Conservation (phyloP, 1,140 invertebrate species). For the Orchestia grillus region DNA sequence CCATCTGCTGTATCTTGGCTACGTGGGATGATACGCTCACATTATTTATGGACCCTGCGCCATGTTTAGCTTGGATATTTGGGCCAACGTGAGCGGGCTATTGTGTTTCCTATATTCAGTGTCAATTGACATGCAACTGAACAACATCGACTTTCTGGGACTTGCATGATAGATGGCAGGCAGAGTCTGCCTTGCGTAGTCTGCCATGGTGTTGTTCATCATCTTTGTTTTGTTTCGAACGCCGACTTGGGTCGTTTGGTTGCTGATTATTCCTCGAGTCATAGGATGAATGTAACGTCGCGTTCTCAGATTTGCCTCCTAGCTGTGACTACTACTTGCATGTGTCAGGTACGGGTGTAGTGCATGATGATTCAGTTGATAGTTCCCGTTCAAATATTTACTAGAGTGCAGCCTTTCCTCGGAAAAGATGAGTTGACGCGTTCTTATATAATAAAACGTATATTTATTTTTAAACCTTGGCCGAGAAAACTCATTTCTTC, state of each 20-base stretch:
- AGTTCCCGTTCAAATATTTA: too few relatives aligned
- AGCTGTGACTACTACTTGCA: too few relatives aligned
- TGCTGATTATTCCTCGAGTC: not conserved
- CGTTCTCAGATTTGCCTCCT: not conserved
- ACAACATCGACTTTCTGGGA: not conserved
- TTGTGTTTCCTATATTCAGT: not conserved
- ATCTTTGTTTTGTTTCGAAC: not conserved
- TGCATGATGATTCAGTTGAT: too few relatives aligned
- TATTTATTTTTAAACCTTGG: too few relatives aligned
- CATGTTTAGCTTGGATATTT: conserved; percentile 49
- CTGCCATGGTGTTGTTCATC: not conserved
- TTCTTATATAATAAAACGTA: too few relatives aligned
- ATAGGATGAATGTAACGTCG: not conserved
- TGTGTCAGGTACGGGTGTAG: too few relatives aligned
- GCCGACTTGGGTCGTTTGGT: not conserved
- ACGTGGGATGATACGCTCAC: conserved; percentile 37
- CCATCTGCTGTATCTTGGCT: not conserved
- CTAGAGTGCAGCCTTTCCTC: too few relatives aligned
- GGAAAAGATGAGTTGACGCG: too few relatives aligned
- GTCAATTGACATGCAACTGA: not conserved
- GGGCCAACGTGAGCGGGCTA: not conserved
- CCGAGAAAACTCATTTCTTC: too few relatives aligned
- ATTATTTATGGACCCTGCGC: conserved; percentile 22
- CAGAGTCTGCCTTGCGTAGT: not conserved
- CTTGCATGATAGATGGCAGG: not conserved